phyloP scores from a whole-genome alignment of 2,797 vertebrate genomes.

The Myotis pilosus region DNA sequence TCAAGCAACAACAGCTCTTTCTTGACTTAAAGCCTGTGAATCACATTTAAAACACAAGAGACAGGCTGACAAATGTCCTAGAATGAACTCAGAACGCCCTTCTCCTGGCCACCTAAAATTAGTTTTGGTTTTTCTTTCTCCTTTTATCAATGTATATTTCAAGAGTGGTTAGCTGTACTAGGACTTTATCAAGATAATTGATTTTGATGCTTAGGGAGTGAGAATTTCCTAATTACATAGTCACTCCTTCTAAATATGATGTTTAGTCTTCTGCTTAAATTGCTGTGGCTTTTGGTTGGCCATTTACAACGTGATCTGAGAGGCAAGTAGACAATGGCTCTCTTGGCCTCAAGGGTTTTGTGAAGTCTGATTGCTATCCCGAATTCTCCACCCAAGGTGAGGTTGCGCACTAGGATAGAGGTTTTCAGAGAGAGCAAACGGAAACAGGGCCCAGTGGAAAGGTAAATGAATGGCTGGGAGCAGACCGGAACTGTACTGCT shows the following conservation, averaged over 20 bases:
- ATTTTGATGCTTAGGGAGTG: conserved; percentile 66
- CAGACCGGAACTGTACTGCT: background rate
- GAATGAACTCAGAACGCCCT: conserved; percentile 67
- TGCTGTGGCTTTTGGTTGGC: conserved; percentile 37
- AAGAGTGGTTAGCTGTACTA: conserved; percentile 55
- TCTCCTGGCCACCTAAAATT: conserved; percentile 71
- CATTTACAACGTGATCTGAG: conserved; percentile 40
- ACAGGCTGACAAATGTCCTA: conserved; percentile 47
- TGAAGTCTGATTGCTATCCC: background rate
- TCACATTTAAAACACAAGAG: conserved; percentile 23
- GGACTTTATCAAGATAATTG: conserved; percentile 71
- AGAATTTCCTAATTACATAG: conserved; percentile 65
- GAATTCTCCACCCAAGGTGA: conserved; percentile 17
- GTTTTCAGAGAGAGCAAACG: background rate
- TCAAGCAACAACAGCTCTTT: background rate
- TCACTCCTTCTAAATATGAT: conserved; percentile 57
- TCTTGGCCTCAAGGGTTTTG: background rate
- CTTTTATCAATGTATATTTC: conserved; percentile 68
- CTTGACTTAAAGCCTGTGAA: conserved; percentile 11
- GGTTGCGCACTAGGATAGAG: background rate
- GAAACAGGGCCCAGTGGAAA: background rate
- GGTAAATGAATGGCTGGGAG: background rate
- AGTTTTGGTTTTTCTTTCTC: conserved; percentile 66
- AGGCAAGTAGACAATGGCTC: background rate
- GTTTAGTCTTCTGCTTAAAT: conserved; percentile 54